Evolutionary conservation across 1,140 invertebrate species (phyloP), one percentile per base, ranked within the genome.

Genomic region (Artemia franciscana): DNA sequence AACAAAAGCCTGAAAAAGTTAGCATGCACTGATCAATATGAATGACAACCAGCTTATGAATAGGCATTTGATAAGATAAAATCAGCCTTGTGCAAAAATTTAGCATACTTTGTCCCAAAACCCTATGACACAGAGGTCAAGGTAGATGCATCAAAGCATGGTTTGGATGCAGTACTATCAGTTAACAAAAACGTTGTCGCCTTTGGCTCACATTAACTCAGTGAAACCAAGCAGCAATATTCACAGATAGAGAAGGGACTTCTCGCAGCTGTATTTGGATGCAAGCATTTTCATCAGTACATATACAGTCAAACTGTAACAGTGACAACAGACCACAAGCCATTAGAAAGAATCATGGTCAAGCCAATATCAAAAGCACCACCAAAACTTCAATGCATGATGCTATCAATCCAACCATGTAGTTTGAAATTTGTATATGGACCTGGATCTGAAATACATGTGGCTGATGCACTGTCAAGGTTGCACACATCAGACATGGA

Each of bases 321-420:
- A 2, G 62, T 63, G n/a, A 21, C n/a, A 15, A 75, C 73, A 2
- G 76, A 77, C 67, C 74, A 77, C 63, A 72, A 74, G 51, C 73
- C 74, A 0, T 63, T 78, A 7, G 27, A 71, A 23, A 67, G 67
- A 0, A 60, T 71, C 23, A 69, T 71, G 60, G 57, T 23, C 2
- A 58, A 61, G 5, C 9, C 26, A 12, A 51, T 56, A 24, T 56
- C 30, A 12, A n/a, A n/a, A n/a, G n/a, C n/a, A n/a, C n/a, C n/a
- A n/a, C n/a, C n/a, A n/a, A n/a, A n/a, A n/a, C n/a, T n/a, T n/a
- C n/a, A n/a, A n/a, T n/a, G n/a, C n/a, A n/a, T n/a, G n/a, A n/a
- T n/a, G n/a, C n/a, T n/a, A n/a, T n/a, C n/a, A n/a, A n/a, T n/a
- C n/a, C n/a, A n/a, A n/a, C n/a, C n/a, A n/a, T n/a, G n/a, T n/a